These are phyloP conservation scores for Drosophila tristis DNA, from an alignment of 1,140 invertebrate genomes.

Conservation along the genomic window DNA sequence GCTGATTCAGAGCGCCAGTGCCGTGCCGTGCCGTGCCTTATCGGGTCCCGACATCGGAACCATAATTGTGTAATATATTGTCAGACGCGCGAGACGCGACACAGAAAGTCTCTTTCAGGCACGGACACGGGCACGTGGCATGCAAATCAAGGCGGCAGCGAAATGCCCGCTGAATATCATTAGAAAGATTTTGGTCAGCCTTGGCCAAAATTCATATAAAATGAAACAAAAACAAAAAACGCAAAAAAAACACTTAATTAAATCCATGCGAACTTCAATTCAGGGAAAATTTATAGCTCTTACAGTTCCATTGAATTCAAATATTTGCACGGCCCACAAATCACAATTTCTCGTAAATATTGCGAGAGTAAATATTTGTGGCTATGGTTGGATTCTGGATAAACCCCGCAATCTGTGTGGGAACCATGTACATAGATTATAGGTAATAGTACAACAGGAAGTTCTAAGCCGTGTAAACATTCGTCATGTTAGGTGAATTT, in stretches of 20 bases:
- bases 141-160: conserved; percentile 56
- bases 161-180: conserved; percentile 65
- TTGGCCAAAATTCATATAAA: conserved; percentile 26
- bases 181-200: conserved; percentile 58
- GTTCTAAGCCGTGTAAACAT: too few relatives aligned
- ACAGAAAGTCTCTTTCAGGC: background rate
- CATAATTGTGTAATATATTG: conserved; percentile 58
- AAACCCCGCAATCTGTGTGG: too few relatives aligned
- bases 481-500: background rate
- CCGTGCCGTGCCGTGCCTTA: conserved; percentile 33
- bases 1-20: conserved; percentile 15
- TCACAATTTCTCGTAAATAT: conserved; percentile 49
- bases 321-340: conserved; percentile 52
- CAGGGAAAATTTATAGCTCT: conserved; percentile 66
- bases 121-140: conserved; percentile 59
- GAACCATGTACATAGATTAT: too few relatives aligned
- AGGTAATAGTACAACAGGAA: too few relatives aligned
- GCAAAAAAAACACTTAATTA: conserved; percentile 54
- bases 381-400: background rate
- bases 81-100: conserved; percentile 41
- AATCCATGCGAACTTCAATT: conserved; percentile 67
- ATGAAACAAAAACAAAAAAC: conserved; percentile 2
- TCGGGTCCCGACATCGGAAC: conserved; percentile 56
- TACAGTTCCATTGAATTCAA: conserved; percentile 65
- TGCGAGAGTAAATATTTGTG: conserved; percentile 56